Evolutionary conservation across 1,140 invertebrate species (phyloP).

Genomic region (Rhagoletis pomonella): DNA sequence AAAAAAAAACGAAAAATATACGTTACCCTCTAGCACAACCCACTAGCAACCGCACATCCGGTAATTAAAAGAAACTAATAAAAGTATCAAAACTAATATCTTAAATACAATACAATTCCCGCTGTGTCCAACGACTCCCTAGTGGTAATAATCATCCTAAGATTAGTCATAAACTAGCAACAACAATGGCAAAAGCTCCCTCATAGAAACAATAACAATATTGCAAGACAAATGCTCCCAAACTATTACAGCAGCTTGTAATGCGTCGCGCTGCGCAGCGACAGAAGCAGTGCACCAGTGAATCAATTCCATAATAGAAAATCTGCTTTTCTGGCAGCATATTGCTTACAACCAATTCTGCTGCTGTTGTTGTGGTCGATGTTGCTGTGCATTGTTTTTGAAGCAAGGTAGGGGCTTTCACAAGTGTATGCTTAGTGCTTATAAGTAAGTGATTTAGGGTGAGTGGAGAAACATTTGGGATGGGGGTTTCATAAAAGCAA

Average conservation of each 20-base stretch:
- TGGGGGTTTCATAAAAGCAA: background rate
- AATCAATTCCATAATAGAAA: slow-evolving; percentile 3
- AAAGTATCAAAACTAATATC: too few relatives aligned
- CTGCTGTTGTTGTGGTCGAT: background rate
- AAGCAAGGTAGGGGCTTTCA: background rate
- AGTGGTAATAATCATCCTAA: background rate
- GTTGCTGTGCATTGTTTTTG: background rate
- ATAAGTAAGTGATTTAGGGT: background rate
- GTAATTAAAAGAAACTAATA: too few relatives aligned
- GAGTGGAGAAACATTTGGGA: background rate
- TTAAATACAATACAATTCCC: background rate
- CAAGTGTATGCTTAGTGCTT: background rate
- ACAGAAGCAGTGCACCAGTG: background rate
- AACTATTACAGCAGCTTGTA: background rate
- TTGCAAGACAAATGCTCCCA: background rate
- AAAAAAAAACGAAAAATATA: too few relatives aligned
- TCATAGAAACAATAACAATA: slow-evolving; percentile 3
- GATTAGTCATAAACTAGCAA: background rate
- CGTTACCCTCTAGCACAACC: too few relatives aligned
- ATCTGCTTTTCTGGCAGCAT: background rate
- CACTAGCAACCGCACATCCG: too few relatives aligned
- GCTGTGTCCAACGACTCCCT: background rate
- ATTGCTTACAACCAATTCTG: too few relatives aligned
- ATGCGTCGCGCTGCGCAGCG: too few relatives aligned
- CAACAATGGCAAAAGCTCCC: background rate